phyloP scores from a whole-genome alignment of 2,888 invertebrate genomes.

The Dromius quadrimaculatus region DNA sequence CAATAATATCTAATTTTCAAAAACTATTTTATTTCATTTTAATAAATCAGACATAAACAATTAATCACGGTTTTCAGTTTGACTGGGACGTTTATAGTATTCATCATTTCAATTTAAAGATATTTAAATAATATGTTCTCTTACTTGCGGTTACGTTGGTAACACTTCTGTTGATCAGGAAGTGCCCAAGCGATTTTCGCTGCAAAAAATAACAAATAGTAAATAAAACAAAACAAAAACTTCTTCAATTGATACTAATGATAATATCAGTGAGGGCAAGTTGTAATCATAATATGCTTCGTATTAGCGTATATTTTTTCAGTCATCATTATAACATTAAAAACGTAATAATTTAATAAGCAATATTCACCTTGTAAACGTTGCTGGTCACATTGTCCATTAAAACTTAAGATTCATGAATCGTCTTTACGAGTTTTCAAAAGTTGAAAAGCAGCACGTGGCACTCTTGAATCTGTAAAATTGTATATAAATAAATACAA shows the following conservation, averaged over 20 bases:
- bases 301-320: conserved; percentile 23
- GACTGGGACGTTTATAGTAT: conserved; percentile 17
- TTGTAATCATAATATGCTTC: conserved; percentile 28
- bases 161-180: background rate
- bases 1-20: too few species aligned
- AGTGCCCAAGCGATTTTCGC: background rate
- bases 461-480: background rate
- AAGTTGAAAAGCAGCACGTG: background rate
- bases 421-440: background rate
- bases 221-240: background rate
- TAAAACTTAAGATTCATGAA: too few species aligned
- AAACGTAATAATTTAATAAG: background rate
- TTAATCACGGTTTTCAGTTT: conserved; percentile 24
- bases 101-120: background rate
- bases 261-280: conserved; percentile 22
- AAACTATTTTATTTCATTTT: background rate
- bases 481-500: background rate
- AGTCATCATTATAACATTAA: conserved; percentile 16
- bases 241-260: background rate
- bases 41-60: conserved; percentile 2
- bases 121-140: background rate
- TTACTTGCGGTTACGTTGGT: background rate
- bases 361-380: background rate
- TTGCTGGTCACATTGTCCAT: too few species aligned
- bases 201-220: conserved; percentile 4